Base-by-base conservation (phyloP, 2,797 vertebrate species). In the Helostoma temminkii region DNA sequence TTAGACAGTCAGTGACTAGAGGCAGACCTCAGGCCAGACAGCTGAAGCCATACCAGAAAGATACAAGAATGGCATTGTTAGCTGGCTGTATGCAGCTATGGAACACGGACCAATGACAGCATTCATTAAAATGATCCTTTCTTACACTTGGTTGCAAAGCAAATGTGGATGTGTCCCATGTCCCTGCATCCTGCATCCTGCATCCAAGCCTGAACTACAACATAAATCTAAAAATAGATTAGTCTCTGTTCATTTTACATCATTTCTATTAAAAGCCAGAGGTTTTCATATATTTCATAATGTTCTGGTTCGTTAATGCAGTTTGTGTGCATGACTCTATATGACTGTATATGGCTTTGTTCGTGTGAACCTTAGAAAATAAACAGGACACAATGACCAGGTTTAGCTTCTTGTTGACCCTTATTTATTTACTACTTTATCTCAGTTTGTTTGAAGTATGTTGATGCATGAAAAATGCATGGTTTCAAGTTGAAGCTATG, bases 51-150 rank as follows among this genome's bases (percentile, higher is more conserved):
- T 9, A 26, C 62, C 1, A 9, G 32, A 8, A 42, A 6, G 9
- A 10, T 28, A 28, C 21, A n/a, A 81, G 50, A 62, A 75, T 41
- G 18, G 5, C 46, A 58, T 19, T 26, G 22, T 47, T 71, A 41
- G 41, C 10, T 26, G n/a, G n/a, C n/a, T n/a, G n/a, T n/a, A n/a
- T n/a, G n/a, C n/a, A n/a, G n/a, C n/a, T n/a, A n/a, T n/a, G n/a
- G n/a, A n/a, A 46, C 36, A 32, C 15, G n/a, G 37, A 53, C 39
- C 16, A 0, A 18, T 50, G 30, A 30, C 34, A 30, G 25, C 59
- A 46, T 69, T 73, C 34, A 69, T 59, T 70, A 73, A 63, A 76
- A 74, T 21, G 11, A 25, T 39, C 67, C 34, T 70, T 26, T 71
- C 30, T n/a, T 39, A 22, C 18, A 12, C 28, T 53, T 71, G 21